phyloP scores from a whole-genome alignment of 2,113 vertebrate species.

The Pteruthius melanotis region DNA sequence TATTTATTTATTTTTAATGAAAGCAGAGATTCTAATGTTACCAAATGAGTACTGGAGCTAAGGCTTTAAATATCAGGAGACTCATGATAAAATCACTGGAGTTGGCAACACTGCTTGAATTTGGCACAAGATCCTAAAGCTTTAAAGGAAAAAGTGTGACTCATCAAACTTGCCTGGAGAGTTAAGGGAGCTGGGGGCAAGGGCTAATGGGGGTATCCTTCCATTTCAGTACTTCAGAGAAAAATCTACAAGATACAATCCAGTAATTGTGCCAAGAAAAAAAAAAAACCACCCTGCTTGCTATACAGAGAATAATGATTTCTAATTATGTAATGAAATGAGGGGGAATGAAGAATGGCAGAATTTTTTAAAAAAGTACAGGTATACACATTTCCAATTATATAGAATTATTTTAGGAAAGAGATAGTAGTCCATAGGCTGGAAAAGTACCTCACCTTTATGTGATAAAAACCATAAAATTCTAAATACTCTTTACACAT shows the following conservation, averaged over 20 bases:
- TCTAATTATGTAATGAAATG: neutral
- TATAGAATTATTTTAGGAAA: neutral
- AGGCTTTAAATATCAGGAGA: conserved; percentile 39
- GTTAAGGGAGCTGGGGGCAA: conserved; percentile 43
- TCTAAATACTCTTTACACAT: neutral
- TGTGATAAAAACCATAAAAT: neutral
- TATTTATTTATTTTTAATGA: conserved; percentile 55
- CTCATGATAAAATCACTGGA: conserved; percentile 44
- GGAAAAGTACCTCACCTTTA: neutral
- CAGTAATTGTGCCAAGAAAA: conserved; percentile 41
- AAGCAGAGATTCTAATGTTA: conserved; percentile 30
- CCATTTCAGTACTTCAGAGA: conserved; percentile 51
- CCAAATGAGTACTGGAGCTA: conserved; percentile 12
- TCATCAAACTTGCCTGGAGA: conserved; percentile 53
- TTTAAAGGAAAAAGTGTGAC: conserved; percentile 52
- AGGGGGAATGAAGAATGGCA: neutral
- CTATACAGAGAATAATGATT: conserved; percentile 11
- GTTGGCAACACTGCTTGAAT: conserved; percentile 43
- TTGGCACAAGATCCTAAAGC: conserved; percentile 33
- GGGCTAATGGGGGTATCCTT: conserved; percentile 43
- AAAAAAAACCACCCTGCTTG: neutral
- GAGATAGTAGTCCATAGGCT: neutral
- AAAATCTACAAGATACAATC: conserved; percentile 36
- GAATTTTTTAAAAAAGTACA: neutral
- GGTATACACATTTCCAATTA: neutral